These are phyloP conservation scores for Psettodes erumei DNA, from an alignment of 2,113 vertebrate genomes.

Conservation along the genomic window DNA sequence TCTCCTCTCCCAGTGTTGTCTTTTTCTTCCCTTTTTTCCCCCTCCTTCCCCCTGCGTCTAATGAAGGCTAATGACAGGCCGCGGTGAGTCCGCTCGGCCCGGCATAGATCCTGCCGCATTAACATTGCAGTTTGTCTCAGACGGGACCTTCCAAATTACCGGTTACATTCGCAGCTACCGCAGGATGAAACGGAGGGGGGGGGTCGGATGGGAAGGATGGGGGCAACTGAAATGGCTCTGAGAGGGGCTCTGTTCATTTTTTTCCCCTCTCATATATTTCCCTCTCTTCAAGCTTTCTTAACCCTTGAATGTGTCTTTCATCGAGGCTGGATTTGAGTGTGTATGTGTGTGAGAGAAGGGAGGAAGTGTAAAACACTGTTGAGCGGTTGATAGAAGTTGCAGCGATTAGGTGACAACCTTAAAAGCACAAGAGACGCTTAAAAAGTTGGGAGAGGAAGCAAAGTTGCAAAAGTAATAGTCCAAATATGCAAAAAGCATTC, in stretches of 20 bases:
- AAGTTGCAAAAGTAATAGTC: slow-evolving; percentile 73
- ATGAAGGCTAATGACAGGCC: slow-evolving; percentile 85
- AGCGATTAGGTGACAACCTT: slow-evolving; percentile 41
- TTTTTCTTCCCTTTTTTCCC: slow-evolving; percentile 28
- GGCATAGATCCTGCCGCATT: slow-evolving; percentile 80
- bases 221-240: slow-evolving; percentile 61
- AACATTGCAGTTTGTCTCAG: slow-evolving; percentile 82
- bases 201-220: slow-evolving; percentile 46
- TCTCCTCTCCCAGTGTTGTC: slow-evolving; percentile 54
- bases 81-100: slow-evolving; percentile 62
- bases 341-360: not conserved
- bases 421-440: slow-evolving; percentile 38
- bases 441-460: slow-evolving; percentile 64
- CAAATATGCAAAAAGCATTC: slow-evolving; percentile 71
- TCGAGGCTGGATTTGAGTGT: slow-evolving; percentile 2
- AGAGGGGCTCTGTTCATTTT: slow-evolving; percentile 64
- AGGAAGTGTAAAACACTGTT: slow-evolving; percentile 10
- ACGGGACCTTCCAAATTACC: slow-evolving; percentile 86
- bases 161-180: slow-evolving; percentile 78
- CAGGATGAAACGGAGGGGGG: slow-evolving; percentile 82
- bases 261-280: slow-evolving; percentile 25
- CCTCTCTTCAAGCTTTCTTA: slow-evolving; percentile 44
- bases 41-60: slow-evolving; percentile 54
- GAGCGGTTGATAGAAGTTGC: slow-evolving; percentile 25
- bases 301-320: slow-evolving; percentile 63